Evolutionary conservation across 2,797 vertebrate species (phyloP).

Genomic region (Girardinus metallicus): DNA sequence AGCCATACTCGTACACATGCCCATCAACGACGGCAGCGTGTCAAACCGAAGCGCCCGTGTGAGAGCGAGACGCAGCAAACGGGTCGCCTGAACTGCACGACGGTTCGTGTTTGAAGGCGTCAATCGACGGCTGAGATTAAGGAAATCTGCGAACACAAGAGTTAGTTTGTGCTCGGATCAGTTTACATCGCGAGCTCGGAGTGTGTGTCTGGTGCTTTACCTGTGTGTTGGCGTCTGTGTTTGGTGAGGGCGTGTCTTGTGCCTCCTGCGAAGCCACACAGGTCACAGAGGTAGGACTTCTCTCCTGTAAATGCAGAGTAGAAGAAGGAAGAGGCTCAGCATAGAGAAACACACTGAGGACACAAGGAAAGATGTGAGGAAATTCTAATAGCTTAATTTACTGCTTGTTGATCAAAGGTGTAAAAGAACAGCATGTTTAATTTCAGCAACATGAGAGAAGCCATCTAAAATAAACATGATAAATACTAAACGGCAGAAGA

Average conservation of each 20-base stretch:
- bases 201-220: slow-evolving; percentile 65
- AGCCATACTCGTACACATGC: slow-evolving; percentile 73
- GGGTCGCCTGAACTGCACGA: slow-evolving; percentile 27
- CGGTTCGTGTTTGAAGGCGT: slow-evolving; percentile 37
- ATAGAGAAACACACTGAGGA: not conserved
- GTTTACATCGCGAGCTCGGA: not conserved
- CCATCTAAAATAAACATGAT: not conserved
- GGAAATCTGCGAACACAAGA: slow-evolving; percentile 7
- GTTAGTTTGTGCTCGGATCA: slow-evolving; percentile 14
- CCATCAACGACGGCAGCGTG: slow-evolving; percentile 68
- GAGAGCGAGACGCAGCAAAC: slow-evolving; percentile 26
- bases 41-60: slow-evolving; percentile 57
- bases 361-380: not conserved
- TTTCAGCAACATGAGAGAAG: not conserved
- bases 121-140: slow-evolving; percentile 49
- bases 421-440: not conserved
- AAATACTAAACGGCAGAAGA: not conserved
- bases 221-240: slow-evolving; percentile 96
- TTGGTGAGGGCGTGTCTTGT: slow-evolving; percentile 98
- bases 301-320: slow-evolving; percentile 84
- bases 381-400: not conserved
- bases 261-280: slow-evolving; percentile 97
- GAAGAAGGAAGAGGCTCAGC: not conserved
- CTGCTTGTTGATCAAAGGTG: not conserved
- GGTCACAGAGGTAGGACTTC: slow-evolving; percentile 99